Percentiles rank a stretch among this genome's conserved stretches.
phyloP scores from a whole-genome alignment of 35 echinoderm and acorn worm species.

The Hemicentrotus pulcherrimus region DNA sequence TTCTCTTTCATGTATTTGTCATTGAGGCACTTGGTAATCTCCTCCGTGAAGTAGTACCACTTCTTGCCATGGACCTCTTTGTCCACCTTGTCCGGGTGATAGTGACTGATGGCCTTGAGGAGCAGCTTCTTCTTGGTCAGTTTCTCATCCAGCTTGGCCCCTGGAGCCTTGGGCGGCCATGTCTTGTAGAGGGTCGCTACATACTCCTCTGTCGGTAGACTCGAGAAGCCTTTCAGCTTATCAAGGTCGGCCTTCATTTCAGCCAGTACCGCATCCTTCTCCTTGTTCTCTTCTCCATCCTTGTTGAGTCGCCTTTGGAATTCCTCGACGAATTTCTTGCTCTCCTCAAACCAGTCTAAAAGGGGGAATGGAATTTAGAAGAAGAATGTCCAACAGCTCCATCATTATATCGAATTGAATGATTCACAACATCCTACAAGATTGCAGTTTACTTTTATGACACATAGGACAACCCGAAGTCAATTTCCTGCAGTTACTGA shows the following conservation, averaged over 20 bases:
- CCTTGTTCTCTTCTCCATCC: neutral
- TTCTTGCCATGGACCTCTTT: constrained; percentile 58
- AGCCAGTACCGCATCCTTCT: neutral
- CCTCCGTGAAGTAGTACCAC: constrained; percentile 59
- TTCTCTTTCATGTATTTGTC: neutral
- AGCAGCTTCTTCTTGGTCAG: constrained; percentile 44
- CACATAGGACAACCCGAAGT: no score
- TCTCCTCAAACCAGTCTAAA: neutral
- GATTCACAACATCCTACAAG: no score
- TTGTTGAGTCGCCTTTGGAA: constrained; percentile 15
- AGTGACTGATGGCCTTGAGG: constrained; percentile 60
- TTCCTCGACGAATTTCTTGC: neutral
- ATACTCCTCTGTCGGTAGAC: neutral
- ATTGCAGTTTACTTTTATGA: no score
- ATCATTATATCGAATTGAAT: no score
- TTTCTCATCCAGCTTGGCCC: neutral
- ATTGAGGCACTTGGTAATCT: constrained; percentile 51
- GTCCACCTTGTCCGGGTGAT: constrained; percentile 62
- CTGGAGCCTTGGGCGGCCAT: constrained; percentile 15
- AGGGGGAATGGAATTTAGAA: no score
- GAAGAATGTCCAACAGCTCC: no score
- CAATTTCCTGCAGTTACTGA: no score
- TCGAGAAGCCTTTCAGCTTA: neutral
- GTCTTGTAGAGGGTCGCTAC: neutral
- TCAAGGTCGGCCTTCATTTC: constrained; percentile 1